Base-by-base conservation (phyloP, 2,797 vertebrate species). In the Odontamblyopus rebecca region DNA sequence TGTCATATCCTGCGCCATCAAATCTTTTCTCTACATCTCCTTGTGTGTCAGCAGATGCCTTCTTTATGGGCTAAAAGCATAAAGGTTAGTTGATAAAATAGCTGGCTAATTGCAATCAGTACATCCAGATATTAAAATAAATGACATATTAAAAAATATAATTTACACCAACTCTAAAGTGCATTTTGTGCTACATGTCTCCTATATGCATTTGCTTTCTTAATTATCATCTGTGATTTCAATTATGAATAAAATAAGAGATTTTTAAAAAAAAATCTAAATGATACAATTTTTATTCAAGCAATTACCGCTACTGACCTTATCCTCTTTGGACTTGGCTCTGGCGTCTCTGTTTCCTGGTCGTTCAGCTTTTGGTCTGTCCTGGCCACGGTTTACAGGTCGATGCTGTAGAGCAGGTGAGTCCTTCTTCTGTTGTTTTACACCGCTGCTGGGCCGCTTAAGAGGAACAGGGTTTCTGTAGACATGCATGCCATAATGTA, bases 1-100 rank as follows among this genome's bases (percentile, higher is more conserved):
- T 95, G 91, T 99, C 97, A 6, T 97, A 94, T 69, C 97, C 97
- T 0, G 91, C 89, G 68, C 95, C 93, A 79, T 98, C 97, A 93
- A 98, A 99, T 90, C 93, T 97, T 86, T 93, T 95, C 66, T 98
- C 98, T 32, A 78, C 89, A 53, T 96, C 96, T 26, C 81, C 41
- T 44, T 44, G 41, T n/a, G 82, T 79, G 13, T 98, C 97, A 80
- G 92, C 95, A 15, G 64, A 50, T 69, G 84, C 93, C 89, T 97
- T 98, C 85, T 96, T 98, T 82, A 92, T 94, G 96, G 98, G 78
- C 57, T 83, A 79, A 81, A 60, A 53, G 63, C 38, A 44, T 0
- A 50, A 50, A 13, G 5, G 26, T 32, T 38, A 56, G 50, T 27
- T n/a, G 11, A 13, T 35, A 54, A 69, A 61, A 75, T 48, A 69